These are phyloP conservation scores for Sesia bembeciformis DNA, from an alignment of 2,888 invertebrate genomes.

Conservation along the genomic window DNA sequence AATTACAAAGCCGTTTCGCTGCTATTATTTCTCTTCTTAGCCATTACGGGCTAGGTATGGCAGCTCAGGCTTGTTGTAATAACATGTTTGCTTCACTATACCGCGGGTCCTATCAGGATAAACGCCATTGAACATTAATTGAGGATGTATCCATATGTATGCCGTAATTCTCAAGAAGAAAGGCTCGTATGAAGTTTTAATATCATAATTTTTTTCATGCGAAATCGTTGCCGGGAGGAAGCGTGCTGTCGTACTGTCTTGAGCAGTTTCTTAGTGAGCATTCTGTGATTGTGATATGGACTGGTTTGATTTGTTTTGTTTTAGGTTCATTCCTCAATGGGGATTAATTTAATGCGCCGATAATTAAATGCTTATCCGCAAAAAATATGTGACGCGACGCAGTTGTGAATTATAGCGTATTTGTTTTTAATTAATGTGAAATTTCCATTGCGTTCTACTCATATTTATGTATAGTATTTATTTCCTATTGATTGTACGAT, in stretches of 20 bases:
- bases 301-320: too few species aligned
- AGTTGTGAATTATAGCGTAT: too few species aligned
- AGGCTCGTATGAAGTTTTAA: constrained; percentile 2
- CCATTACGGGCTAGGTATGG: constrained; percentile 3
- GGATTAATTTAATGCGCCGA: too few species aligned
- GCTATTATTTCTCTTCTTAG: constrained; percentile 14
- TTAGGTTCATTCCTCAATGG: too few species aligned
- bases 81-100: constrained; percentile 9
- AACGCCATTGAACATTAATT: constrained; percentile 33
- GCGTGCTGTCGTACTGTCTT: not conserved
- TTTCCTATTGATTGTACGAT: too few species aligned
- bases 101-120: constrained; percentile 27
- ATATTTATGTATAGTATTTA: too few species aligned
- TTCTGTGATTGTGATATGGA: too few species aligned
- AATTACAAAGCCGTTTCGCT: constrained; percentile 12
- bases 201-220: constrained; percentile 13
- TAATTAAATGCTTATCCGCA: too few species aligned
- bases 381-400: too few species aligned
- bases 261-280: too few species aligned
- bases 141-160: constrained; percentile 33
- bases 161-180: constrained; percentile 3
- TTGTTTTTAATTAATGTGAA: too few species aligned
- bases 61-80: constrained; percentile 7
- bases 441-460: too few species aligned
- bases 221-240: constrained; percentile 6